Evolutionary conservation across 1,140 invertebrate genomes (phyloP).

Genomic region (Drosophila ohnishii): DNA sequence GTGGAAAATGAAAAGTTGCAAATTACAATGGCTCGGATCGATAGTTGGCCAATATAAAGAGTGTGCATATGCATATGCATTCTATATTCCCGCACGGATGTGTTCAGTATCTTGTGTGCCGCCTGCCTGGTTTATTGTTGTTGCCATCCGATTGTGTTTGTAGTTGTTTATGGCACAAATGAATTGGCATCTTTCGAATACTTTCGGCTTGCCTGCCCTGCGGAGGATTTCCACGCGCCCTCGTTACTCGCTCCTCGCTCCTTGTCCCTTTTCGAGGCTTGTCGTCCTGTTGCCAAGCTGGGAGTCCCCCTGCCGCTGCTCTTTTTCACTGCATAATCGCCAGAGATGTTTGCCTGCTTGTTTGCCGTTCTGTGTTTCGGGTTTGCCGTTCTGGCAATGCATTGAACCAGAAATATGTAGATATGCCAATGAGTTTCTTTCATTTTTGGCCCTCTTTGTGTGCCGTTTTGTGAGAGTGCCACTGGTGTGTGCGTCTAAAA

Average conservation of each 20-base stretch:
- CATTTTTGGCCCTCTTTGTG: slow-evolving; percentile 29
- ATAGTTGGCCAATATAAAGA: slow-evolving; percentile 59
- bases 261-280: slow-evolving; percentile 5
- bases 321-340: slow-evolving; percentile 69
- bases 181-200: slow-evolving; percentile 75
- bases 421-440: slow-evolving; percentile 66
- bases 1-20: slow-evolving; percentile 61
- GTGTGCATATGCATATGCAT: slow-evolving; percentile 33
- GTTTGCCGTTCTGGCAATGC: slow-evolving; percentile 52
- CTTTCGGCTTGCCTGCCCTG: slow-evolving; percentile 44
- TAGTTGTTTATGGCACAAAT: slow-evolving; percentile 71
- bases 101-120: slow-evolving; percentile 23
- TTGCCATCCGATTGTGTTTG: slow-evolving; percentile 43
- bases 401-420: slow-evolving; percentile 79
- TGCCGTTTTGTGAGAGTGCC: background rate
- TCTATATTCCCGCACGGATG: slow-evolving; percentile 26
- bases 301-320: slow-evolving; percentile 15
- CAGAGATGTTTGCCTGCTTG: slow-evolving; percentile 48
- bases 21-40: slow-evolving; percentile 65
- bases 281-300: slow-evolving; percentile 12
- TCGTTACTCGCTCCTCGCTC: background rate
- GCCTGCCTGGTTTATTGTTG: slow-evolving; percentile 25
- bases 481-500: slow-evolving; percentile 25
- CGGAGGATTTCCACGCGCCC: slow-evolving; percentile 31
- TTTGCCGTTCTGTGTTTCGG: slow-evolving; percentile 45